Base-by-base conservation (phyloP, 2,113 vertebrate genomes). In the Vidua macroura region DNA sequence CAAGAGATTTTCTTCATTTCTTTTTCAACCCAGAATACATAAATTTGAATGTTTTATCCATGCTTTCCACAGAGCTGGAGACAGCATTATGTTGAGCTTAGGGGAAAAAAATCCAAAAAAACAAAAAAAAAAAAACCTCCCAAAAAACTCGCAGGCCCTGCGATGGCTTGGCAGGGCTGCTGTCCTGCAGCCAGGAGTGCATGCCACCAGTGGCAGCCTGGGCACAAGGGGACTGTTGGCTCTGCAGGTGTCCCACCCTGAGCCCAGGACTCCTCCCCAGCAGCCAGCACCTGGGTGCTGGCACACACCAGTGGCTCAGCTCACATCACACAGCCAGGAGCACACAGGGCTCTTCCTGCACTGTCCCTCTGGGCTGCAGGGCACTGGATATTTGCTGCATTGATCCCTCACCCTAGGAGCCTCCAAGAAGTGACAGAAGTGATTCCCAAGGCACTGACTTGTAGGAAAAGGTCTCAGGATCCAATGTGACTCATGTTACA, bases 171-270 rank as follows among this genome's bases (percentile, higher is more conserved):
- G 39, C 1, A 1, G 30, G 62, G 25, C 52, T 9, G 35, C 70
- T 68, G 58, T 46, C 73, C 44, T 21, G 8, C 3, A 15, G 51
- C 78, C 82, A 84, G 67, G 16, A 44, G 56, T 10, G 31, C 55
- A 10, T 13, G 13, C 13, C 56, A 35, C 8, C 56, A 37, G 33
- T 9, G 48, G 22, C 58, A 83, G 27, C 21, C 48, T 13, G 20
- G 46, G 4, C 25, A 25, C 0, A 0, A 44, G n/a, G 18, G 22
- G 22, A 18, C 59, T 56, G 18, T 1, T 28, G 52, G 41, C 51
- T 31, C 35, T 39, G 48, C 22, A 62, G n/a, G 10, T 48, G 85
- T 78, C 28, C 46, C 69, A 41, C n/a, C 3, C 5, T 1, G 6
- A 88, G 56, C 33, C 41, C 5, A 0, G 11, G 31, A 51, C 33